A percentile compares a stretch with the other conserved stretches of the same genome.
Conservation (phyloP, 2,797 vertebrate species). For the Pogoniulus pusillus region DNA sequence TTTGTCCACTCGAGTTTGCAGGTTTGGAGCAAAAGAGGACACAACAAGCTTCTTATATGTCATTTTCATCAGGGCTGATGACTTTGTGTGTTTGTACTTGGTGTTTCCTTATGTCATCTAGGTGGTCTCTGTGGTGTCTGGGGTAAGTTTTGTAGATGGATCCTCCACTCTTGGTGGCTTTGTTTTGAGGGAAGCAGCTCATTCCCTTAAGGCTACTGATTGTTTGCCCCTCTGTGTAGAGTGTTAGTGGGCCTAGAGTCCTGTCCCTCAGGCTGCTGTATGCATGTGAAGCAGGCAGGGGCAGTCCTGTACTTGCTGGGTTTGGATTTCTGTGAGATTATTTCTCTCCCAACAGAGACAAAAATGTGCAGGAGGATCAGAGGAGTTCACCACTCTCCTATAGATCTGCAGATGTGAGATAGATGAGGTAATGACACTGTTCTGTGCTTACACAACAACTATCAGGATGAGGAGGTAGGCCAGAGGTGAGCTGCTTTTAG, state of each 20-base stretch:
- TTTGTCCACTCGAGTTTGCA: neutral
- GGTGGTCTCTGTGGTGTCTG: neutral
- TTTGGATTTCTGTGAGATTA: neutral
- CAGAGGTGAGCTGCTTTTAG: neutral
- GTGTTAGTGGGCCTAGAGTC: neutral
- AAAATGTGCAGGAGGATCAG: neutral
- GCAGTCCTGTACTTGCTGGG: neutral
- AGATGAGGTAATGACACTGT: neutral
- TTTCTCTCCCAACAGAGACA: neutral
- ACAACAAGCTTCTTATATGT: neutral
- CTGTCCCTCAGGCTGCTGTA: neutral
- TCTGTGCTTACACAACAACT: neutral
- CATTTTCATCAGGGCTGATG: neutral
- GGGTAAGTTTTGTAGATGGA: neutral
- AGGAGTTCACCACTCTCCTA: neutral
- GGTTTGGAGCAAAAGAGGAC: neutral
- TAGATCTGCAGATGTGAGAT: neutral
- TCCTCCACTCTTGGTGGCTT: neutral
- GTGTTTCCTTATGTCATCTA: neutral
- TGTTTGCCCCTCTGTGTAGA: neutral
- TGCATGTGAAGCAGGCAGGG: neutral
- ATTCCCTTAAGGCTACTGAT: neutral
- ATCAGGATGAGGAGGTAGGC: neutral
- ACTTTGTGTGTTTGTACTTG: neutral
- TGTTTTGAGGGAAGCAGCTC: neutral